Conservation (phyloP, 2,797 vertebrate genomes). For the Chelonia mydas region DNA sequence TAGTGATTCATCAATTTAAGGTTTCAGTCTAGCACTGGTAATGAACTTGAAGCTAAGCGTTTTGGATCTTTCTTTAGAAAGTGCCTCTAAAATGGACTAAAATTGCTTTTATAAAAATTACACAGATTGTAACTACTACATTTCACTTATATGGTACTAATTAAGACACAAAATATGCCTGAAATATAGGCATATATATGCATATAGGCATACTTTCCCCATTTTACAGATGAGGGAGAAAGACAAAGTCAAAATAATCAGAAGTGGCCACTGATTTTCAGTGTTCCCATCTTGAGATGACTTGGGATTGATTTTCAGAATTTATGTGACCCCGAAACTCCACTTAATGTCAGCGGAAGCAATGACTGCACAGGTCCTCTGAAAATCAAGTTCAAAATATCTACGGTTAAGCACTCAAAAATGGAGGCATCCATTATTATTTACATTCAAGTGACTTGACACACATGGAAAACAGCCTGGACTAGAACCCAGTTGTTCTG, state of each 20-base stretch:
- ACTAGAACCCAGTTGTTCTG: background rate
- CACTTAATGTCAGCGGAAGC: background rate
- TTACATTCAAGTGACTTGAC: background rate
- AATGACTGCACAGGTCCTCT: background rate
- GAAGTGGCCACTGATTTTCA: background rate
- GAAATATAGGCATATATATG: background rate
- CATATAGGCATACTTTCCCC: background rate
- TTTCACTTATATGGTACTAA: slow-evolving; percentile 26
- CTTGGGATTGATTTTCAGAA: background rate
- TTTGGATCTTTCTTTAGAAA: slow-evolving; percentile 48
- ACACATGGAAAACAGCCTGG: background rate
- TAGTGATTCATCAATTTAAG: background rate
- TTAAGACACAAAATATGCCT: background rate
- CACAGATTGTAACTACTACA: slow-evolving; percentile 13
- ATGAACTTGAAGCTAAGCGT: slow-evolving; percentile 6
- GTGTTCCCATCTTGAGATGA: background rate
- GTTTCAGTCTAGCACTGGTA: slow-evolving; percentile 1
- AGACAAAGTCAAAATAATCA: background rate
- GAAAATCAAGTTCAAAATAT: background rate
- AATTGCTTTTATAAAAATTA: slow-evolving; percentile 55
- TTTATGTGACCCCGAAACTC: background rate
- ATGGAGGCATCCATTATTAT: background rate
- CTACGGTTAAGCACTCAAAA: background rate
- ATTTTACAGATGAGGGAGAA: background rate
- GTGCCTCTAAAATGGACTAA: slow-evolving; percentile 16